These are phyloP conservation scores for Atta cephalotes DNA, from an alignment of 1,140 invertebrate genomes.

Conservation along the genomic window DNA sequence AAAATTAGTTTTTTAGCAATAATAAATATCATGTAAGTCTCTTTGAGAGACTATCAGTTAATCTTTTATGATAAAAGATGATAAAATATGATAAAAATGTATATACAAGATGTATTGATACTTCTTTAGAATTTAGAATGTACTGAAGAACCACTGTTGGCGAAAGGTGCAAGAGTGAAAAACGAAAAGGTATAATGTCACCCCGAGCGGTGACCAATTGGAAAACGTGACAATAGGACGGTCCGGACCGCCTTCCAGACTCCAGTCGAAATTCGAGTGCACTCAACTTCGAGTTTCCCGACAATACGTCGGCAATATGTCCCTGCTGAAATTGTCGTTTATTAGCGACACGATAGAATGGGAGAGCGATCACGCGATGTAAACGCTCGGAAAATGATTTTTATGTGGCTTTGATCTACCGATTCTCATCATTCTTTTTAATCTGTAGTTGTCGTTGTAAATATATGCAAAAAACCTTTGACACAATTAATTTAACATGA, in stretches of 20 bases:
- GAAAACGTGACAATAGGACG: constrained; percentile 73
- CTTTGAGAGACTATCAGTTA: neutral
- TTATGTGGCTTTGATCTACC: constrained; percentile 28
- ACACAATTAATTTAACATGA: neutral
- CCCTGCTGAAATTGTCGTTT: constrained; percentile 82
- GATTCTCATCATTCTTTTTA: neutral
- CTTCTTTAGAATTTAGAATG: neutral
- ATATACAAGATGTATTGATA: neutral
- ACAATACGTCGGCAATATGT: constrained; percentile 82
- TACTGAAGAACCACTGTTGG: constrained; percentile 68
- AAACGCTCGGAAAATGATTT: constrained; percentile 64
- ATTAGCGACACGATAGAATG: constrained; percentile 71
- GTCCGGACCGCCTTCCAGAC: constrained; percentile 80
- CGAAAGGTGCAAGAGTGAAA: constrained; percentile 49
- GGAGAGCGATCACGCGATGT: constrained; percentile 31
- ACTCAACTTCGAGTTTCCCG: constrained; percentile 82
- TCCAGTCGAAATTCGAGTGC: constrained; percentile 81
- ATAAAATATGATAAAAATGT: neutral
- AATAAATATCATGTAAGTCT: neutral
- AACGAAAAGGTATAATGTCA: constrained; percentile 76
- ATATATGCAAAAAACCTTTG: neutral
- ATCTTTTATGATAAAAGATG: neutral
- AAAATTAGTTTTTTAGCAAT: neutral
- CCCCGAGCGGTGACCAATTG: constrained; percentile 72
- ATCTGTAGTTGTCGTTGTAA: neutral